Percentiles rank a stretch among this genome's conserved stretches.
Evolutionary conservation across 2,113 vertebrate species (phyloP).

Genomic region (western clawed frog (Xenopus tropicalis)): DNA sequence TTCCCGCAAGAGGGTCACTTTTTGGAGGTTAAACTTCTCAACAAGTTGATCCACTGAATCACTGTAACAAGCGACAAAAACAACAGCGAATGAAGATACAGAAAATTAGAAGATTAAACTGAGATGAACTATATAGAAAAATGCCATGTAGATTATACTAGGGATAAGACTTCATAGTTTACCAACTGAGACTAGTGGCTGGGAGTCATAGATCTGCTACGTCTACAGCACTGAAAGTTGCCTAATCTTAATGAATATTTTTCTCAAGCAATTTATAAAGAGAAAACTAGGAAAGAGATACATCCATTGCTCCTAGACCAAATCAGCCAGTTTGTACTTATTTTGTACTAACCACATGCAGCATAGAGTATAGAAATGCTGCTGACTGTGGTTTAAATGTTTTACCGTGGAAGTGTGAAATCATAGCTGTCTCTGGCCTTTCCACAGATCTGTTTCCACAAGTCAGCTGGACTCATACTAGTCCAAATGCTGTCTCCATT

Average conservation of each 20-base stretch:
- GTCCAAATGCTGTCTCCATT: slow-evolving; percentile 65
- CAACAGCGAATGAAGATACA: neutral
- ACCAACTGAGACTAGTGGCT: neutral
- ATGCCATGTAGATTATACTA: neutral
- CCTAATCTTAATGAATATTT: no score
- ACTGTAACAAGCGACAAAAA: slow-evolving; percentile 51
- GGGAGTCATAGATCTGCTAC: neutral
- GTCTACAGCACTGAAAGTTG: no score
- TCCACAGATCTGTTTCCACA: slow-evolving; percentile 70
- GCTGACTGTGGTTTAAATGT: neutral
- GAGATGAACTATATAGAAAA: neutral
- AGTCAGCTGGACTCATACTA: slow-evolving; percentile 61
- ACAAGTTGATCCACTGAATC: slow-evolving; percentile 65
- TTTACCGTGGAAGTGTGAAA: slow-evolving; percentile 49
- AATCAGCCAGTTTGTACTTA: no score
- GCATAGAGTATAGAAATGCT: no score
- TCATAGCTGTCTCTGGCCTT: slow-evolving; percentile 67
- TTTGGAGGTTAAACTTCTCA: slow-evolving; percentile 69
- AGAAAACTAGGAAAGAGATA: no score
- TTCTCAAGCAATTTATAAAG: no score
- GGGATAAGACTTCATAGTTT: no score
- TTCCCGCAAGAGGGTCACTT: slow-evolving; percentile 71
- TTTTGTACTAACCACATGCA: no score
- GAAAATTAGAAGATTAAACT: neutral
- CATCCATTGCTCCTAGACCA: no score